These are phyloP conservation scores for Eristalis intricaria DNA, from an alignment of 2,888 invertebrate genomes.

Conservation along the genomic window DNA sequence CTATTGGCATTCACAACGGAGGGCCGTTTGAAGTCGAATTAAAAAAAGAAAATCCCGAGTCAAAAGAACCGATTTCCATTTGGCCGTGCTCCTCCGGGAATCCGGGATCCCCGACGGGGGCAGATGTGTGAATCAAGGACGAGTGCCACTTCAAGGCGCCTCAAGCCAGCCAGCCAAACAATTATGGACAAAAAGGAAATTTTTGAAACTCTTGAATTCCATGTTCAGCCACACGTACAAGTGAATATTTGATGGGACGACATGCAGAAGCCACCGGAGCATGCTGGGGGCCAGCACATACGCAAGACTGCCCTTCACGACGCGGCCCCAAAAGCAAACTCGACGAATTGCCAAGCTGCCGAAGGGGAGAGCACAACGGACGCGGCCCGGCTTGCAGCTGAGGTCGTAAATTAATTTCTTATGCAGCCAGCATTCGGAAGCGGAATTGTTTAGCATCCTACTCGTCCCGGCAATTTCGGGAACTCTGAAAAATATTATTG, in stretches of 20 bases:
- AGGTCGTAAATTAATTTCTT: conserved; percentile 16
- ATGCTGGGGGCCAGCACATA: not conserved
- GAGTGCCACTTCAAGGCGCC: not conserved
- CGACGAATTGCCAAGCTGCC: not conserved
- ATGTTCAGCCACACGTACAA: conserved; percentile 7
- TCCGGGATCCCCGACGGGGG: conserved; percentile 1
- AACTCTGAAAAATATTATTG: conserved; percentile 12
- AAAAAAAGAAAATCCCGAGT: not conserved
- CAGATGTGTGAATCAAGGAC: conserved; percentile 25
- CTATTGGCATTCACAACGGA: not conserved
- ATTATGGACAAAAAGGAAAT: not conserved
- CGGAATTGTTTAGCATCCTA: conserved; percentile 38
- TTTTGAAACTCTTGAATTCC: not conserved
- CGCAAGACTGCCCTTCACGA: not conserved
- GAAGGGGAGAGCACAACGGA: not conserved
- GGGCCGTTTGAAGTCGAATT: not conserved
- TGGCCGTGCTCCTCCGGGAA: conserved; percentile 1
- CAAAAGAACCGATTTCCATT: conserved; percentile 41
- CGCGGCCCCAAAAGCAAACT: not conserved
- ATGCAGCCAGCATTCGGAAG: conserved; percentile 31
- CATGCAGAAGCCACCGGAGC: not conserved
- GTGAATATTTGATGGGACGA: conserved; percentile 18
- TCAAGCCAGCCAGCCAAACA: not conserved
- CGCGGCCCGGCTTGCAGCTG: not conserved
- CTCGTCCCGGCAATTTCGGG: conserved; percentile 1